These are phyloP conservation scores for Pygocentrus nattereri DNA, from an alignment of 2,797 vertebrate genomes.

Conservation along the genomic window DNA sequence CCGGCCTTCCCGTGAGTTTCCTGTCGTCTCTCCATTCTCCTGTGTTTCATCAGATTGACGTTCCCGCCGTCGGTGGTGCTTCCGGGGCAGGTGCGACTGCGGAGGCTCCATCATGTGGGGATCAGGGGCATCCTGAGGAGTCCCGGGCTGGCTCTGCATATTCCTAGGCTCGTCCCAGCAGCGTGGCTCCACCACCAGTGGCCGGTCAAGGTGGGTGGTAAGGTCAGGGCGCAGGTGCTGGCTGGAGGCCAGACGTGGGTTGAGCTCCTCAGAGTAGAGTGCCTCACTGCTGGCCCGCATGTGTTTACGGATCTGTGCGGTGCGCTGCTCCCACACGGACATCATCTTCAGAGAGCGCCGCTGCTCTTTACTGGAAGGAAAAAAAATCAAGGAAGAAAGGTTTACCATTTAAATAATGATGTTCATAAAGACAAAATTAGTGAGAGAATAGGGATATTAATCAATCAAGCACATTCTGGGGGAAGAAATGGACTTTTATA, in stretches of 20 bases:
- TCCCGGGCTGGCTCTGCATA: constrained; percentile 32
- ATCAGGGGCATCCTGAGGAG: constrained; percentile 45
- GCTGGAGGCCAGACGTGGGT: constrained; percentile 81
- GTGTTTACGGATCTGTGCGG: constrained; percentile 91
- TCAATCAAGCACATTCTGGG: not conserved
- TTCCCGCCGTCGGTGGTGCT: constrained; percentile 81
- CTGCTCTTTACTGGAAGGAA: constrained; percentile 85
- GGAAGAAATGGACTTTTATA: constrained; percentile 25
- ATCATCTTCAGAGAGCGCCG: constrained; percentile 89
- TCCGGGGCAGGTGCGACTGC: constrained; percentile 66
- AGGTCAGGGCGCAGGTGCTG: constrained; percentile 89
- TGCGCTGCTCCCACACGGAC: constrained; percentile 95
- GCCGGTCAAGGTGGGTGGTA: constrained; percentile 93
- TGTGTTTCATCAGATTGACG: constrained; percentile 72
- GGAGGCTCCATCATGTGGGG: constrained; percentile 48
- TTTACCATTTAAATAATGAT: constrained; percentile 7
- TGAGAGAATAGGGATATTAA: constrained; percentile 8
- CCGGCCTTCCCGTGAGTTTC: constrained; percentile 74
- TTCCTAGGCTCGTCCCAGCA: constrained; percentile 64
- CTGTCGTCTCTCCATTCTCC: constrained; percentile 74
- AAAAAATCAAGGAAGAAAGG: not conserved
- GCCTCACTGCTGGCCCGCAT: constrained; percentile 90
- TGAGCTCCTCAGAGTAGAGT: constrained; percentile 86
- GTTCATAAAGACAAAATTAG: not conserved
- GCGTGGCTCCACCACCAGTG: constrained; percentile 87